A percentile compares a stretch with the other conserved stretches of the same genome.
Evolutionary conservation across 2,797 vertebrate genomes (phyloP).

Genomic region (Hypotaenidia philippensis): DNA sequence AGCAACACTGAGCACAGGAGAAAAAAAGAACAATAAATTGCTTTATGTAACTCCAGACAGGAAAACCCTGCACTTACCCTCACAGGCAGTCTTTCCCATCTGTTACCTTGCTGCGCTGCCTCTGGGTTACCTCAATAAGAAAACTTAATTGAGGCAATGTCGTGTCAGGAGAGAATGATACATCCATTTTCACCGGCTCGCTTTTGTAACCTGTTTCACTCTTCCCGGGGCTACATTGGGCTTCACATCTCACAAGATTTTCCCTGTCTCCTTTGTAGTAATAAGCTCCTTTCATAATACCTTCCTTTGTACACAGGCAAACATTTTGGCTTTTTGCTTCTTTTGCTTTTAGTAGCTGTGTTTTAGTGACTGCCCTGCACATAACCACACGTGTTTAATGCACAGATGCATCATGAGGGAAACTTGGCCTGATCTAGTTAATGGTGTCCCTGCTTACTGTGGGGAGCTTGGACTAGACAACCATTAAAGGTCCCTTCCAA

Average conservation of each 20-base stretch:
- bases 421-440: too few relatives aligned
- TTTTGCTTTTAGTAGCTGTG: not conserved
- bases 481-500: too few relatives aligned
- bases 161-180: not conserved
- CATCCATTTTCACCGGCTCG: not conserved
- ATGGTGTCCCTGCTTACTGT: too few relatives aligned
- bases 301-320: not conserved
- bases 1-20: not conserved
- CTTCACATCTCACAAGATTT: not conserved
- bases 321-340: fast-evolving
- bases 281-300: not conserved
- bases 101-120: not conserved
- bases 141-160: not conserved
- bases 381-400: not conserved
- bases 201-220: not conserved
- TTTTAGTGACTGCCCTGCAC: not conserved
- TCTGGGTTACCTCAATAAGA: not conserved
- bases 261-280: not conserved
- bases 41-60: not conserved
- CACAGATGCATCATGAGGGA: not conserved
- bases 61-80: slow-evolving; percentile 1
- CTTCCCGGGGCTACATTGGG: fast-evolving
- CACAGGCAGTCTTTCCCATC: not conserved
- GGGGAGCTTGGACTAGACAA: too few relatives aligned
- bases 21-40: slow-evolving; percentile 31